Evolutionary conservation across 1,140 invertebrate species (phyloP).

Genomic region (Scylla paramamosain): DNA sequence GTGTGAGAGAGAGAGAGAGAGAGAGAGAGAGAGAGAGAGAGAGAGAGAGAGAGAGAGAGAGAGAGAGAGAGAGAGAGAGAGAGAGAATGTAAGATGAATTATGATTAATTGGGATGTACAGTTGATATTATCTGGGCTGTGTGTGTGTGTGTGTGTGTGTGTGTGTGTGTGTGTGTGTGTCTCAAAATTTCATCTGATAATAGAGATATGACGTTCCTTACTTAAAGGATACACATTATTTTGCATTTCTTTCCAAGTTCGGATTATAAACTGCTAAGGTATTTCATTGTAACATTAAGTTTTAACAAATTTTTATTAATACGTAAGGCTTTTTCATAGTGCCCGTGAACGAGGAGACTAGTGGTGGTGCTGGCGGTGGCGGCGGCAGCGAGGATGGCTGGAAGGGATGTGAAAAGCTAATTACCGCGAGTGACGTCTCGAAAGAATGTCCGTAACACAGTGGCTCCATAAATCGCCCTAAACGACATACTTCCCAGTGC

Average conservation of each 20-base stretch:
- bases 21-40: neutral
- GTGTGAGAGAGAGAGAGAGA: neutral
- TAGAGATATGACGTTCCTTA: too few species aligned
- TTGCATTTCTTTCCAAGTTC: too few species aligned
- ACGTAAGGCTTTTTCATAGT: neutral
- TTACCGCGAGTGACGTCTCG: neutral
- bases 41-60: conserved; percentile 2
- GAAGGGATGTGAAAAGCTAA: neutral
- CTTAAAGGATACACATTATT: too few species aligned
- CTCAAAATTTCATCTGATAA: too few species aligned
- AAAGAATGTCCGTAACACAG: neutral
- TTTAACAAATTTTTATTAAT: too few species aligned
- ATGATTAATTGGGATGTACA: neutral
- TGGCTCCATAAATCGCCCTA: neutral
- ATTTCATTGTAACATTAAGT: too few species aligned
- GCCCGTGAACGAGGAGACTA: neutral
- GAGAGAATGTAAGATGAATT: neutral
- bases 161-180: too few species aligned
- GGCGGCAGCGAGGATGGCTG: neutral
- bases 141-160: too few species aligned
- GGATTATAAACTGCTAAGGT: too few species aligned
- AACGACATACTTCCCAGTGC: neutral
- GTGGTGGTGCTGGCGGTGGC: neutral
- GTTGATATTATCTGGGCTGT: neutral
- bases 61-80: conserved; percentile 15